Evolutionary conservation across 92 coral and sea anemone genomes (phyloP).

Genomic region (Epizoanthus scotinus): DNA sequence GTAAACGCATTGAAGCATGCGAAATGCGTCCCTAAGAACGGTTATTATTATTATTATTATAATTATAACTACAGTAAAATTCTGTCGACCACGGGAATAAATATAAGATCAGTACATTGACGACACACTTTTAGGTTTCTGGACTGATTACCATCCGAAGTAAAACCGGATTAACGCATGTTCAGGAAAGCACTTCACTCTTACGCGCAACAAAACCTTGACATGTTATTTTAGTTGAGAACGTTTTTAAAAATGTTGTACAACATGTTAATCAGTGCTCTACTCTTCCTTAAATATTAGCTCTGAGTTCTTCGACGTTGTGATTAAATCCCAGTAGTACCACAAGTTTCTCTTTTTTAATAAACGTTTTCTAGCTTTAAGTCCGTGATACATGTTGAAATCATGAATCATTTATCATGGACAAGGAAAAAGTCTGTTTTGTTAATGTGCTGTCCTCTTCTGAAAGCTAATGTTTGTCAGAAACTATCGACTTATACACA

Average conservation of each 20-base stretch:
- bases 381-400: background rate
- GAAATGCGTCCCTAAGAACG: too few species aligned
- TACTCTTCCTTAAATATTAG: background rate
- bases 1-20: too few species aligned
- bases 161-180: background rate
- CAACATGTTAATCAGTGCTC: too few species aligned
- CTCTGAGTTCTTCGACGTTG: slow-evolving; percentile 5
- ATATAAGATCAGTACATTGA: background rate
- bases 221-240: slow-evolving; percentile 7
- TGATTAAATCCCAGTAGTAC: background rate
- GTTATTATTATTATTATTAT: too few species aligned
- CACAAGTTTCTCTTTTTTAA: background rate
- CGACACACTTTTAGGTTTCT: background rate
- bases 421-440: background rate
- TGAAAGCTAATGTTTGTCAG: background rate
- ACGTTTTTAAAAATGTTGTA: background rate
- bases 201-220: background rate
- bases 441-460: background rate
- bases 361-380: background rate
- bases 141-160: background rate
- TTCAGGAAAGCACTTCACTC: background rate
- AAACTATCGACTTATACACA: background rate
- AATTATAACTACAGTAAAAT: too few species aligned
- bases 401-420: background rate
- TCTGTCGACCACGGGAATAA: too few species aligned